A percentile compares a stretch with the other conserved stretches of the same genome.
phyloP scores from a whole-genome alignment of 2,888 invertebrate genomes.

The Eristalinus aeneus region DNA sequence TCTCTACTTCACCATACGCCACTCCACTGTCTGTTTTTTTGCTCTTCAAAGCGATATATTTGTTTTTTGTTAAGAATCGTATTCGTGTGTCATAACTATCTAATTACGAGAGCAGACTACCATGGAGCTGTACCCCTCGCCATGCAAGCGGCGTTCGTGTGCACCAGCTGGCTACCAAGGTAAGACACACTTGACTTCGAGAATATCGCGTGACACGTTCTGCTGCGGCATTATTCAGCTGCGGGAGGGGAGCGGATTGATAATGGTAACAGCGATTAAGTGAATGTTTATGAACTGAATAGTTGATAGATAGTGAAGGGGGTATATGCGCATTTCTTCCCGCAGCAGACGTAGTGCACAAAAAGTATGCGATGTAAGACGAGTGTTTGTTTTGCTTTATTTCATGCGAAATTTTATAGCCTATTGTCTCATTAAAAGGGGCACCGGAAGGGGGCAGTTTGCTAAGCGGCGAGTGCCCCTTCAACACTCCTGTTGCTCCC shows the following conservation, averaged over 20 bases:
- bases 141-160: constrained; percentile 3
- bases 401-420: constrained; percentile 60
- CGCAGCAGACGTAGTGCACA: constrained; percentile 17
- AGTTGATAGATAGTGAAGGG: constrained; percentile 54
- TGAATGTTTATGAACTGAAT: constrained; percentile 63
- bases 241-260: constrained; percentile 8
- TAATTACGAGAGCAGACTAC: constrained; percentile 48
- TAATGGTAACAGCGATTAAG: constrained; percentile 61
- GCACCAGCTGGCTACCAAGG: constrained; percentile 3
- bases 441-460: constrained; percentile 1
- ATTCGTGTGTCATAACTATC: constrained; percentile 34
- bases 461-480: constrained; percentile 42
- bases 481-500: constrained; percentile 1
- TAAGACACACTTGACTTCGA: constrained; percentile 44
- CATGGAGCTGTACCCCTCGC: constrained; percentile 8
- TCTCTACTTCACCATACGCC: background rate
- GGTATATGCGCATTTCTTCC: constrained; percentile 5
- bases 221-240: constrained; percentile 17
- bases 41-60: background rate
- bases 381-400: constrained; percentile 15
- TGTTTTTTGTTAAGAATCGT: constrained; percentile 20
- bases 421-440: constrained; percentile 45
- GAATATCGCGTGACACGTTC: constrained; percentile 63
- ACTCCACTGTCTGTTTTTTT: background rate
- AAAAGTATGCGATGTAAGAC: background rate